These are phyloP conservation scores for Malacoraja senta DNA, from an alignment of 2,797 vertebrate species.

Conservation along the genomic window DNA sequence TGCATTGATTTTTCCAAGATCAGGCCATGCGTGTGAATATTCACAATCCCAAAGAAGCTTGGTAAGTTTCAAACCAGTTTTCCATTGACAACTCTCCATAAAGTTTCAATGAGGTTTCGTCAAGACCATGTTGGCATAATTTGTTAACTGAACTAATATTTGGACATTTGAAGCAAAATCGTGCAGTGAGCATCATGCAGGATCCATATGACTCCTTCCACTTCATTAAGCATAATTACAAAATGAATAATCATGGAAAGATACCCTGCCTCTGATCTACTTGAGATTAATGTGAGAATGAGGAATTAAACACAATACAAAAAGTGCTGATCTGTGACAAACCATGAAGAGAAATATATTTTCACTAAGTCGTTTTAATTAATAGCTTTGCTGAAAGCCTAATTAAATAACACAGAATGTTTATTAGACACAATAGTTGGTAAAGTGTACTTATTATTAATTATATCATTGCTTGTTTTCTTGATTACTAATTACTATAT, in stretches of 20 bases:
- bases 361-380: background rate
- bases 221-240: background rate
- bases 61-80: background rate
- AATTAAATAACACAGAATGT: background rate
- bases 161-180: background rate
- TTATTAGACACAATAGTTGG: background rate
- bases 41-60: background rate
- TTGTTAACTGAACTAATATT: background rate
- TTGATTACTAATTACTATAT: background rate
- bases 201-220: background rate
- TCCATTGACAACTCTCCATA: background rate
- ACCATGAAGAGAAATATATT: background rate
- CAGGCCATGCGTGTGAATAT: background rate
- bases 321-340: background rate
- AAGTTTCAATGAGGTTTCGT: background rate
- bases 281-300: background rate
- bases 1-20: background rate
- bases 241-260: background rate
- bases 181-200: background rate
- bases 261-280: background rate
- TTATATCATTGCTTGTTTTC: background rate
- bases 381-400: background rate
- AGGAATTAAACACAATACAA: background rate
- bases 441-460: slow-evolving; percentile 2
- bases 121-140: background rate